Base-by-base conservation (phyloP, 2,797 vertebrate species). In the Falco concolor region DNA sequence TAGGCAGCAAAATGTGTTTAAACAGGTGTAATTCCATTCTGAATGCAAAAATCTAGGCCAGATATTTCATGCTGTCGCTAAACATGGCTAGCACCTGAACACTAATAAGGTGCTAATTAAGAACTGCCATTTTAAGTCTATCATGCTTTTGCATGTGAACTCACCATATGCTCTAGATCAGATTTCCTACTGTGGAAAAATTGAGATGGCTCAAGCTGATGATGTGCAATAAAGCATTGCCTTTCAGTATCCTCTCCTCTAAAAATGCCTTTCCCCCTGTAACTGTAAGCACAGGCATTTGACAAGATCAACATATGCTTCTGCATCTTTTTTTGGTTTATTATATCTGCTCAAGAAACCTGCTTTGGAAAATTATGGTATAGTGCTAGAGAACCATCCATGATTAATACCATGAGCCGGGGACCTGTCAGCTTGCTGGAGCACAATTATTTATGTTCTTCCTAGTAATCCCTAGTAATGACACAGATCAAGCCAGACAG, bases 101-200 rank as follows among this genome's bases (percentile, higher is more conserved):
- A 84, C 68, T 96, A 96, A 96, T 87, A 90, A 91, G 79, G 81
- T 85, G 76, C 36, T 96, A 95, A 97, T 96, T 96, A 96, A 92
- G 95, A 96, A 57, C 60, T 96, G 93, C 91, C 94, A 96, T 91
- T 94, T 92, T 86, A 92, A 95, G 81, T 87, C 80, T 85, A 60
- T 90, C 19, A 2, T 88, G 65, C 24, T 93, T 95, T 85, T 83
- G 72, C 64, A 85, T 30, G 23, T 89, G 91, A 95, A 87, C 74
- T 96, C 65, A 68, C 91, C 96, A 96, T 96, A 94, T 95, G 91
- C 64, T 96, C 76, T 28, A 78, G 59, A 93, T 95, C 79, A 91
- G 64, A 73, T 83, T 84, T 91, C 93, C 73, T 87, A 32, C 86
- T 77, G 86, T 27, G 74, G 85, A 87, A 92, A 74, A 90, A 85